Conservation (phyloP, 92 coral and sea anemone genomes). For the Meandrina meandrites region DNA sequence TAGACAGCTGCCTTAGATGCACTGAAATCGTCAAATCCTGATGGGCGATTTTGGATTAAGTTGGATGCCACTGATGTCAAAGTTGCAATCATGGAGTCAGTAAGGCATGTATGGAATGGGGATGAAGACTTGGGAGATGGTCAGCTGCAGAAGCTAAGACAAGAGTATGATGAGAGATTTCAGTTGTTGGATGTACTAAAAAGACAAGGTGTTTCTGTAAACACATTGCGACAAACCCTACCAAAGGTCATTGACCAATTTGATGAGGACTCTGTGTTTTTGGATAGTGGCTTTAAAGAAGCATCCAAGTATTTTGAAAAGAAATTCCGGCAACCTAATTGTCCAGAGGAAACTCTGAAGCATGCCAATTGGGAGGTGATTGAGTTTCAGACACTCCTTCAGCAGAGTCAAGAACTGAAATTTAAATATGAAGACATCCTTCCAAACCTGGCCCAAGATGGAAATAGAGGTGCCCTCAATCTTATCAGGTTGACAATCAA, state of each 20-base stretch:
- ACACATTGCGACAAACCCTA: constrained; percentile 3
- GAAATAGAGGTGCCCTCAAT: not conserved
- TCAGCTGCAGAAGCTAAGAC: constrained; percentile 14
- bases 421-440: constrained; percentile 22
- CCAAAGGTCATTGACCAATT: constrained; percentile 32
- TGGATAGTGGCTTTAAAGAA: constrained; percentile 40
- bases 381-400: constrained; percentile 55
- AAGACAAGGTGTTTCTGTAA: not conserved
- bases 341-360: constrained; percentile 54
- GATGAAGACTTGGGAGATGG: constrained; percentile 35
- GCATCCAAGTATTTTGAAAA: constrained; percentile 31
- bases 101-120: constrained; percentile 41
- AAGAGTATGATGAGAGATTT: constrained; percentile 34
- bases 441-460: constrained; percentile 18
- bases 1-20: constrained; percentile 34
- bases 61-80: constrained; percentile 46
- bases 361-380: constrained; percentile 54
- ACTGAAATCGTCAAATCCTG: constrained; percentile 33
- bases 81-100: constrained; percentile 42
- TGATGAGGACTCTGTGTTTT: constrained; percentile 32
- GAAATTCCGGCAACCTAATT: constrained; percentile 45
- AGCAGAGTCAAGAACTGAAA: constrained; percentile 46
- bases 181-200: not conserved
- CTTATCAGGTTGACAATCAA: not conserved
- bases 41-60: constrained; percentile 43